Conservation (phyloP, 1,140 invertebrate species). For the Vanessa atalanta region DNA sequence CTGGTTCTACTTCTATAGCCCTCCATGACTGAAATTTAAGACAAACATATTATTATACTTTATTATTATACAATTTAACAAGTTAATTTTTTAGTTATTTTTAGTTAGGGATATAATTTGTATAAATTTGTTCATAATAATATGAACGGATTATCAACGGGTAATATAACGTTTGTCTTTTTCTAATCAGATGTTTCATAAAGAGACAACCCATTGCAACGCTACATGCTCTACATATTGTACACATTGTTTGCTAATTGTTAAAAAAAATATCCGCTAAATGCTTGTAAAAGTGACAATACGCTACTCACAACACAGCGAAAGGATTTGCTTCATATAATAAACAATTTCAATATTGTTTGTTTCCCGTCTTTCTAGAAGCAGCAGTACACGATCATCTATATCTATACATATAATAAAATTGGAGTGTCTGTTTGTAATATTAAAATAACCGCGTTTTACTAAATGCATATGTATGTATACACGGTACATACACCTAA, state of each 20-base stretch:
- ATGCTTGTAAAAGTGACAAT: slow-evolving; percentile 37
- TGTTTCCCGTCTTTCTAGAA: too few relatives aligned
- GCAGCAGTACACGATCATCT: too few relatives aligned
- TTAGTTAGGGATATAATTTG: background rate
- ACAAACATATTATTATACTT: background rate
- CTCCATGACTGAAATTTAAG: slow-evolving; percentile 79
- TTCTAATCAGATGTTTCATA: slow-evolving; percentile 6
- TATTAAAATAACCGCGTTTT: too few relatives aligned
- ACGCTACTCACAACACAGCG: background rate
- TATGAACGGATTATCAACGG: too few relatives aligned
- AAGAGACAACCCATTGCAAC: slow-evolving; percentile 13
- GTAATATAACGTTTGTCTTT: background rate
- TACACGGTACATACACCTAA: too few relatives aligned
- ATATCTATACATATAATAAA: too few relatives aligned
- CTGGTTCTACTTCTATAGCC: slow-evolving; percentile 58
- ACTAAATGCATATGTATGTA: too few relatives aligned
- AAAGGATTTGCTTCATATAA: background rate
- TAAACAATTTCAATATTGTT: too few relatives aligned
- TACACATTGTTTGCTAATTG: slow-evolving; percentile 43
- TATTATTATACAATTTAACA: too few relatives aligned
- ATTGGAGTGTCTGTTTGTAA: too few relatives aligned
- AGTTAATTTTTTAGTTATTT: too few relatives aligned
- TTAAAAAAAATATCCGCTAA: slow-evolving; percentile 36
- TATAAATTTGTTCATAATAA: background rate
- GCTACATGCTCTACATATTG: slow-evolving; percentile 45